phyloP scores from a whole-genome alignment of 2,797 vertebrate species.

The Poliocrania exsul region DNA sequence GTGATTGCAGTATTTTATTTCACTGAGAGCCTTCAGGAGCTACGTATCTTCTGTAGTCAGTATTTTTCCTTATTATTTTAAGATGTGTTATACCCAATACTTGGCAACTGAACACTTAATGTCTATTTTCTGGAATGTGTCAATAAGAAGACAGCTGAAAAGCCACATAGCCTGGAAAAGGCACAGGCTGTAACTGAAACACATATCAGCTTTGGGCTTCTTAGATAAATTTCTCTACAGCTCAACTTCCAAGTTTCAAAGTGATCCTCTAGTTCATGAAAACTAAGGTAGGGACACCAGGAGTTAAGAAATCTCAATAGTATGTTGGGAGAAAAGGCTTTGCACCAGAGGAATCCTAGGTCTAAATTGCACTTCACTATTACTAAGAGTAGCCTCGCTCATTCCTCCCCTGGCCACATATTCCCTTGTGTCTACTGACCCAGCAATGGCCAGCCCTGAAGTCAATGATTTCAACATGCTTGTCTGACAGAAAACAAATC shows the following conservation, averaged over 20 bases:
- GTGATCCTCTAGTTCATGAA: background rate
- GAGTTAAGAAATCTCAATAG: background rate
- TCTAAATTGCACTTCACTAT: background rate
- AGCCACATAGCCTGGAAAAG: background rate
- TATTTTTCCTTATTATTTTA: conserved; percentile 12
- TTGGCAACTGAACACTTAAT: background rate
- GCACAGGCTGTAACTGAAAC: background rate
- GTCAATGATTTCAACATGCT: background rate
- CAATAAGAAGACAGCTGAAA: background rate
- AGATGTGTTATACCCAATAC: background rate
- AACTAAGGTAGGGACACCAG: background rate
- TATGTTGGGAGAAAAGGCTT: background rate
- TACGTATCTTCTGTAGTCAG: background rate
- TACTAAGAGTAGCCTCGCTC: background rate
- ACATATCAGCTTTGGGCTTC: background rate
- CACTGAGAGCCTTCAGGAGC: background rate
- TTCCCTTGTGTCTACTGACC: background rate
- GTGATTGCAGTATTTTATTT: background rate
- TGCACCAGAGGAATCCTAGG: background rate
- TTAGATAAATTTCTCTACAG: background rate
- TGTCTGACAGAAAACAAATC: background rate
- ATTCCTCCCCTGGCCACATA: background rate
- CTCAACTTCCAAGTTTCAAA: background rate
- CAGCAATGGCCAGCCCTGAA: background rate
- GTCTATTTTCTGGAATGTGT: background rate